A percentile compares a stretch with the other conserved stretches of the same genome.
Evolutionary conservation across 2,888 invertebrate species (phyloP).

Genomic region (Oscheius sp.): DNA sequence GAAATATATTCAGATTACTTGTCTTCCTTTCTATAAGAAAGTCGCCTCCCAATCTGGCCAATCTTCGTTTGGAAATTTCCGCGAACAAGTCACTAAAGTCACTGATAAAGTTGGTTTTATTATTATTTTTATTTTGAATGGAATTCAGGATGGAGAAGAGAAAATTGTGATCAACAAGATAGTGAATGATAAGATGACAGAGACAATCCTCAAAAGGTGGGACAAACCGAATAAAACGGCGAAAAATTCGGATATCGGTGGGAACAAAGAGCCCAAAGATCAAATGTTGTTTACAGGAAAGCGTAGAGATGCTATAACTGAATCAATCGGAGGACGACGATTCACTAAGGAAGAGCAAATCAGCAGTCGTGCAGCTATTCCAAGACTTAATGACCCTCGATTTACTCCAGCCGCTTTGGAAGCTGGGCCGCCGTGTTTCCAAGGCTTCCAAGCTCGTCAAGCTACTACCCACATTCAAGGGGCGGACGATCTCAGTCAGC

Average conservation of each 20-base stretch:
- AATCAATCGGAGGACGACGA: conserved; percentile 51
- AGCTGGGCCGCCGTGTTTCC: conserved; percentile 25
- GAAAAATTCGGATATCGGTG: conserved; percentile 57
- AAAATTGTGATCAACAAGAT: conserved; percentile 54
- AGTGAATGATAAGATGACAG: conserved; percentile 57
- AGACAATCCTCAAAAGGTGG: conserved; percentile 54
- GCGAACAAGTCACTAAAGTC: conserved; percentile 60
- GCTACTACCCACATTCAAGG: conserved; percentile 58
- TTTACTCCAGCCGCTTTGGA: conserved; percentile 22
- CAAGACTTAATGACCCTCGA: conserved; percentile 50
- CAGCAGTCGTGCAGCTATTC: conserved; percentile 53
- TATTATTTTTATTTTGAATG: not conserved
- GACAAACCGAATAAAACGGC: conserved; percentile 55
- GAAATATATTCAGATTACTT: conserved; percentile 26
- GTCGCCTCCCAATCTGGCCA: conserved; percentile 55
- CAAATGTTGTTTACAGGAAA: conserved; percentile 38
- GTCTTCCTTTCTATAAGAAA: conserved; percentile 49
- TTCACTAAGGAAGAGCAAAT: conserved; percentile 50
- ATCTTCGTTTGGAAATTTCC: conserved; percentile 54
- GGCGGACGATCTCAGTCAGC: conserved; percentile 53
- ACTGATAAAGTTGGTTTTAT: conserved; percentile 43
- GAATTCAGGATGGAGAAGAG: conserved; percentile 48
- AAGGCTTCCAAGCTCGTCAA: conserved; percentile 39
- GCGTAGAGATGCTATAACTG: conserved; percentile 43
- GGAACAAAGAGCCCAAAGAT: not conserved